These are phyloP conservation scores for Mustela nigripes DNA, from an alignment of 2,113 vertebrate species.

Conservation along the genomic window DNA sequence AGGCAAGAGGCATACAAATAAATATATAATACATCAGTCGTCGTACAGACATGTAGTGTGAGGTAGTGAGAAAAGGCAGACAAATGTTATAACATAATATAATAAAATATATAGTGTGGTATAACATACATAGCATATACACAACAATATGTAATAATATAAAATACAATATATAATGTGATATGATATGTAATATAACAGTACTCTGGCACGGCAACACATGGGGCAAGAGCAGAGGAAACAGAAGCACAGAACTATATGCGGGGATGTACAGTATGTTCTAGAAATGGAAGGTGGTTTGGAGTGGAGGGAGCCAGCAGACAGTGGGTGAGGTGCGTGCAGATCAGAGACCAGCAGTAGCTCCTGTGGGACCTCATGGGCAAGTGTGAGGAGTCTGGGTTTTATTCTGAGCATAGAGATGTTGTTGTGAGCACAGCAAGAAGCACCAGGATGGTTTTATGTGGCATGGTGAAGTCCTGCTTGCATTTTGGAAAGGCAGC, in stretches of 20 bases:
- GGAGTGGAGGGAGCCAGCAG: background rate
- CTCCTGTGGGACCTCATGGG: rapidly evolving
- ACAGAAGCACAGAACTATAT: background rate
- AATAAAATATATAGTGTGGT: rapidly evolving
- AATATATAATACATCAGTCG: no score
- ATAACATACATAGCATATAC: background rate
- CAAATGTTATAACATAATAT: background rate
- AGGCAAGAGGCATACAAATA: background rate
- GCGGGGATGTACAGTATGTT: rapidly evolving
- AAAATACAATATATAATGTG: background rate
- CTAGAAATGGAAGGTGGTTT: background rate
- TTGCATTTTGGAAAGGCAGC: background rate
- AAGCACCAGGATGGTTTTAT: background rate
- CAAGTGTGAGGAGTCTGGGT: background rate
- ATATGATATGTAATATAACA: background rate
- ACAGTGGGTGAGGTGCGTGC: background rate
- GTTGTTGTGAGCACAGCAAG: background rate
- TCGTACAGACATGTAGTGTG: background rate
- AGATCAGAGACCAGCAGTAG: background rate
- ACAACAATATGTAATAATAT: background rate
- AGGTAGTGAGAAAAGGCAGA: background rate
- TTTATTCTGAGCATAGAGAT: background rate
- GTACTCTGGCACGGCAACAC: background rate
- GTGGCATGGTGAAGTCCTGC: rapidly evolving
- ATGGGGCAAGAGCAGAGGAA: background rate